Evolutionary conservation across 2,888 invertebrate species (phyloP).

Genomic region (Trachelus iudaicus): DNA sequence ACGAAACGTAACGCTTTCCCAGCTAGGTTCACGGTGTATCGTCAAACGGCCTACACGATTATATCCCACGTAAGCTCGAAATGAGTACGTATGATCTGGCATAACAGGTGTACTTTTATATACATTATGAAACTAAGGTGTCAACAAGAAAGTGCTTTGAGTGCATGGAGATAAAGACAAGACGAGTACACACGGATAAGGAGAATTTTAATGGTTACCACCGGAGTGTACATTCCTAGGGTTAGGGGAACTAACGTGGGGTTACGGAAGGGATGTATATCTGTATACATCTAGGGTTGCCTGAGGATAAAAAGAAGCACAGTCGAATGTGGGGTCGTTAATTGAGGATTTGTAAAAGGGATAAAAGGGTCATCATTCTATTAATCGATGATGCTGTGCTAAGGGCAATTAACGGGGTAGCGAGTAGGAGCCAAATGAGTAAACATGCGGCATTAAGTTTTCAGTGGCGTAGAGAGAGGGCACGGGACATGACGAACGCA

Average conservation of each 20-base stretch:
- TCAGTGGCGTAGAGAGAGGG: conserved; percentile 25
- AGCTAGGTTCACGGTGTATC: conserved; percentile 19
- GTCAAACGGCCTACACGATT: background rate
- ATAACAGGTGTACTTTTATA: background rate
- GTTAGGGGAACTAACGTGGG: background rate
- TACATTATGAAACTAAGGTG: background rate
- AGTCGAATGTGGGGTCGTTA: background rate
- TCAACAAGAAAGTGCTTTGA: background rate
- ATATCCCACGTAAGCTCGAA: background rate
- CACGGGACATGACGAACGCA: conserved; percentile 39
- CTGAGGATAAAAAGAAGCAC: background rate
- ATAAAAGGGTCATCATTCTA: conserved; percentile 7
- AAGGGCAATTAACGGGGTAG: conserved; percentile 33
- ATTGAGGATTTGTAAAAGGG: background rate
- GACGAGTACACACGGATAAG: background rate
- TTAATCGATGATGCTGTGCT: conserved; percentile 23
- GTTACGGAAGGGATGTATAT: background rate
- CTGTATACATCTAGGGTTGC: background rate
- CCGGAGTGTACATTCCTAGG: background rate
- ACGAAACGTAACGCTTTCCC: conserved; percentile 2
- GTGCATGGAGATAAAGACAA: background rate
- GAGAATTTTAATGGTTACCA: background rate
- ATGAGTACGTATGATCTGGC: background rate
- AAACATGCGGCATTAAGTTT: conserved; percentile 38
- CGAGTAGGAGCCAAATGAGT: conserved; percentile 28